phyloP scores from a whole-genome alignment of 2,888 invertebrate species.

The Drosophila kanekoi region DNA sequence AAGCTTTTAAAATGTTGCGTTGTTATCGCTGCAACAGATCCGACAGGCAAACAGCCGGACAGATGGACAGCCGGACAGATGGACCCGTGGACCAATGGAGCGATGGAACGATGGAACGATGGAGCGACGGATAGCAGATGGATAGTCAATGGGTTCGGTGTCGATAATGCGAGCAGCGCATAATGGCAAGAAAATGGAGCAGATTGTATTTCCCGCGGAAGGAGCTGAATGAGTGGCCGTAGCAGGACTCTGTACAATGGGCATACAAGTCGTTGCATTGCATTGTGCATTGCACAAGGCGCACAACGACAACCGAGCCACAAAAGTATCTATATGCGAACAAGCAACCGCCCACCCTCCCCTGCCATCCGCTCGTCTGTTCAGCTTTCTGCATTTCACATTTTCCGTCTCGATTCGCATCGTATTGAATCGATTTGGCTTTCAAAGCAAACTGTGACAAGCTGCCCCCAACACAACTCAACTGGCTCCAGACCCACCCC shows the following conservation, averaged over 20 bases:
- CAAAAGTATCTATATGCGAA: slow-evolving; percentile 14
- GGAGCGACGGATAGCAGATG: not conserved
- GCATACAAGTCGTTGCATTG: slow-evolving; percentile 46
- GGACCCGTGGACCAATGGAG: not conserved
- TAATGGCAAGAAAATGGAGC: slow-evolving; percentile 66
- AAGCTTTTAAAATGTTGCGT: slow-evolving; percentile 55
- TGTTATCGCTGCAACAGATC: slow-evolving; percentile 46
- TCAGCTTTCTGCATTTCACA: slow-evolving; percentile 23
- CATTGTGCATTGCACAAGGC: slow-evolving; percentile 53
- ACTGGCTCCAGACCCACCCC: not conserved
- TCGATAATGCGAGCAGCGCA: slow-evolving; percentile 59
- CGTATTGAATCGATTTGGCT: slow-evolving; percentile 48
- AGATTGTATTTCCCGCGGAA: slow-evolving; percentile 57
- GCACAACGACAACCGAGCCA: slow-evolving; percentile 31
- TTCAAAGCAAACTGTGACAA: slow-evolving; percentile 22
- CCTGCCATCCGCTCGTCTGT: not conserved
- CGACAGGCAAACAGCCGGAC: slow-evolving; percentile 3
- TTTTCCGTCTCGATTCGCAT: slow-evolving; percentile 29
- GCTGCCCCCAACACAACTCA: slow-evolving; percentile 5
- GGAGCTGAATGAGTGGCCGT: not conserved
- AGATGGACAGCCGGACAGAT: not conserved
- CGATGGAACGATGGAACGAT: not conserved
- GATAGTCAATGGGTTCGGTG: slow-evolving; percentile 34
- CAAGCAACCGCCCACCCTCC: not conserved
- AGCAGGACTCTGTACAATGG: slow-evolving; percentile 38